phyloP scores from a whole-genome alignment of 1,140 invertebrate genomes.

The Meloidogyne floridensis region DNA sequence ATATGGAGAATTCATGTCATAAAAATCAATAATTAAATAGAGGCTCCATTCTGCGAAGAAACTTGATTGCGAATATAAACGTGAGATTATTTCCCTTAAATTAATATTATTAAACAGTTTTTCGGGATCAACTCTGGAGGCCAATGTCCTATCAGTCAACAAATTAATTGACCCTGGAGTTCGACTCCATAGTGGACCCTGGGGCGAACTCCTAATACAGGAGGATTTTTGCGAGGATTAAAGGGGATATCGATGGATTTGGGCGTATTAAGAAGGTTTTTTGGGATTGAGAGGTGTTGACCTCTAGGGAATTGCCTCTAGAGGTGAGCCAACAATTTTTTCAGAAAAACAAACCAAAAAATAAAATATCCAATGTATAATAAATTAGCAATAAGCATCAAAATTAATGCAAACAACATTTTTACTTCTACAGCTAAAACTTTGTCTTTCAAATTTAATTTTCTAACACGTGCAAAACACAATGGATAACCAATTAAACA shows the following conservation, averaged over 20 bases:
- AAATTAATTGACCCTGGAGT: no score
- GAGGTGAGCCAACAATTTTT: neutral
- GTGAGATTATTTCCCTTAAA: conserved; percentile 7
- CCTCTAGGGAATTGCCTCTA: no score
- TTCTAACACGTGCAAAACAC: neutral
- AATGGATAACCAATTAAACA: conserved; percentile 1
- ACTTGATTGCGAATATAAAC: neutral
- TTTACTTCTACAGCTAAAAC: conserved; percentile 18
- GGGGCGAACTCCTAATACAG: no score
- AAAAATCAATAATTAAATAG: conserved; percentile 29
- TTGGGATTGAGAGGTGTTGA: no score
- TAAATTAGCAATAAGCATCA: conserved; percentile 16
- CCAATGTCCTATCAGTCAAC: no score
- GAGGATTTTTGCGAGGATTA: no score
- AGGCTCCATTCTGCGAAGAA: conserved; percentile 21
- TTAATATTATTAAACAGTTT: neutral
- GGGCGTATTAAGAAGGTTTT: no score
- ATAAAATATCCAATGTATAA: conserved; percentile 18
- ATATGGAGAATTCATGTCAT: conserved; percentile 29
- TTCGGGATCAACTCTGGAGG: no score
- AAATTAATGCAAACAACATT: conserved; percentile 15
- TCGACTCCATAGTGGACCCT: no score
- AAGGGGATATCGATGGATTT: no score
- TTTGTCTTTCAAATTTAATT: conserved; percentile 13
- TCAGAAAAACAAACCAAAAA: neutral